Base-by-base conservation (phyloP, 2,888 invertebrate species). In the Chaetogeoica ovagalla region DNA sequence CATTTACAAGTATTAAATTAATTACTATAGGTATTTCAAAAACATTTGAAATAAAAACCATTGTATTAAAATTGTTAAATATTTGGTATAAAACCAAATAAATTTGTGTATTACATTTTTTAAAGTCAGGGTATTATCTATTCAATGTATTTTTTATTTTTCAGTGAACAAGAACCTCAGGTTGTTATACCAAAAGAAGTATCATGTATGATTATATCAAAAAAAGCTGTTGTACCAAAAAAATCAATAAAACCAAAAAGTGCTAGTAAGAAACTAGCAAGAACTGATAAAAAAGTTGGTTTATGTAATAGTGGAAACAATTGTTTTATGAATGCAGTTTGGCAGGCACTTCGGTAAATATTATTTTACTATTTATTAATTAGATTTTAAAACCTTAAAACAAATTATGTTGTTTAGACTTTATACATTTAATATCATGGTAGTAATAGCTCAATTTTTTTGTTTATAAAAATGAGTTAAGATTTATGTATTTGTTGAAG, bases 301-400 rank as follows among this genome's bases (percentile, higher is more conserved):
- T 88, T 94, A 21, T 30, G 6, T 13, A 94, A 94, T 88, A 88
- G 94, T 85, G 94, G 94, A 83, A 94, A 94, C 86, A 94, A 94
- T 73, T 94, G 94, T 86, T 94, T 94, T 85, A 94, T 94, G 94
- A 94, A 94, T 87, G 93, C 93, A 30, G 94, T 94, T 82, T 87
- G 94, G 82, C 94, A 94, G 86, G 93, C 93, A 84, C 88, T 94
- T 70, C 88, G 88, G 89, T 89, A 84, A 68, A 48, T 65, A 62
- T 60, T n/a, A 8, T 55, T 9, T 68, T 17, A 43, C 13, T 23
- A 59, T 11, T 73, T 39, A 57, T 65, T 65, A 62, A 30, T 52
- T 52, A 48, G 48, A 48, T 30, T 17, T 55, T 55, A 13, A 37
- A 71, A 59, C 4, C 19, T 17, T 55, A 55, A 55, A 55, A 55